Conservation (phyloP, 1,140 invertebrate species). For the Habropoda laboriosa region DNA sequence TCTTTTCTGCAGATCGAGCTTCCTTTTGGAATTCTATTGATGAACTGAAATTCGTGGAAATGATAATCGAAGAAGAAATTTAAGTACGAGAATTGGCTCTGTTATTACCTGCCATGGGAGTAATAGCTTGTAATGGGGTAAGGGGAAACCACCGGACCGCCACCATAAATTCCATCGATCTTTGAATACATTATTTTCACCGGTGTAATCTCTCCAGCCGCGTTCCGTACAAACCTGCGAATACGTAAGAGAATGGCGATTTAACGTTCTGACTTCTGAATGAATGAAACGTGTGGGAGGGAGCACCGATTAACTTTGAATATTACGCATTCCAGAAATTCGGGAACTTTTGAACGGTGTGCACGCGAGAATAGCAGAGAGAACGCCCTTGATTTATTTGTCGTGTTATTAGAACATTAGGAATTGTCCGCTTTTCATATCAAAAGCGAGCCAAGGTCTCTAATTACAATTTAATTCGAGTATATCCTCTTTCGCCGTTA, state of each 20-base stretch:
- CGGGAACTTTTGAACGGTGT: conserved; percentile 9
- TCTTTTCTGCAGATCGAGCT: conserved; percentile 92
- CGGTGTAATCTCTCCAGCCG: conserved; percentile 90
- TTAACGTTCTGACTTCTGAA: not conserved
- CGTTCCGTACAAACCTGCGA: conserved; percentile 88
- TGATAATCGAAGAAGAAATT: not conserved
- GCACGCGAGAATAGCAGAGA: conserved; percentile 62
- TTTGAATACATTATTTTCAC: conserved; percentile 81
- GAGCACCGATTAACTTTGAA: conserved; percentile 13
- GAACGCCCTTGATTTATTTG: conserved; percentile 73
- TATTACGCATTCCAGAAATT: conserved; percentile 46
- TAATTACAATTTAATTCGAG: conserved; percentile 73
- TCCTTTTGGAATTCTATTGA: conserved; percentile 92
- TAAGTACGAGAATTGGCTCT: not conserved
- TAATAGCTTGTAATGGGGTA: conserved; percentile 86
- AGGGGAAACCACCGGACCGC: conserved; percentile 88
- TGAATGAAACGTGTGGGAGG: not conserved
- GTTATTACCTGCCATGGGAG: conserved; percentile 87
- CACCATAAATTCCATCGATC: conserved; percentile 94
- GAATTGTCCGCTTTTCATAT: conserved; percentile 50
- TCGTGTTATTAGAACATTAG: conserved; percentile 75
- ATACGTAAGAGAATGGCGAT: not conserved
- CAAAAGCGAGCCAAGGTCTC: conserved; percentile 65
- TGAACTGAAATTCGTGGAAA: conserved; percentile 83
- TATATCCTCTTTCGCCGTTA: conserved; percentile 34